Base-by-base conservation (phyloP, 2,888 invertebrate species). In the Stegana nigrithorax region DNA sequence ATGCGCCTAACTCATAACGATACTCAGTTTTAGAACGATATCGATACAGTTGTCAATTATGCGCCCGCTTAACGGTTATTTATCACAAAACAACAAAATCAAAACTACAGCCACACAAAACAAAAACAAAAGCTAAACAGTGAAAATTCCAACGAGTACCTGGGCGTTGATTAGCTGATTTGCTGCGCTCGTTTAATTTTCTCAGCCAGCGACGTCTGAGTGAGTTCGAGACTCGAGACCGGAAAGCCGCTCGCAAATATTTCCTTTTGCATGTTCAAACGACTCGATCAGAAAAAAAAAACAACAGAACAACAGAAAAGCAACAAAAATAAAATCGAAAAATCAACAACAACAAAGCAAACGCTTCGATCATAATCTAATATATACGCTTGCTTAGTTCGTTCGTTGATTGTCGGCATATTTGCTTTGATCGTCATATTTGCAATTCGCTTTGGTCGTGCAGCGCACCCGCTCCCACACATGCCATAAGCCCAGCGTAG, bases 121-220 rank as follows among this genome's bases (percentile, higher is more conserved):
- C n/a, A n/a, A n/a, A n/a, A n/a, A n/a, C n/a, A n/a, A n/a, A n/a
- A n/a, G n/a, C n/a, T n/a, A n/a, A n/a, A n/a, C n/a, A n/a, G n/a
- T n/a, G n/a, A n/a, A n/a, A 80, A 75, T 75, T 75, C 75, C 79
- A 72, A 72, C n/a, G n/a, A n/a, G 68, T 78, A 80, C 80, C 80
- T 75, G 79, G 79, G 81, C 75, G 75, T 75, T 75, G 75, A 75
- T 75, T 75, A 80, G 75, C 75, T 80, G 79, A 75, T 75, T 80
- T 75, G 75, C 69, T 78, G 73, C 75, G 75, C 75, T 75, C 81
- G 75, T 80, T 75, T 78, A 64, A 65, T 76, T 80, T 74, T 68
- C 75, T 67, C 42, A 50, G 50, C 39, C n/a, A n/a, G n/a, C n/a
- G n/a, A n/a, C n/a, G n/a, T n/a, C n/a, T n/a, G n/a, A n/a, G n/a